Base-by-base conservation (phyloP, 1,140 invertebrate genomes). In the Lasioglossum albipes region DNA sequence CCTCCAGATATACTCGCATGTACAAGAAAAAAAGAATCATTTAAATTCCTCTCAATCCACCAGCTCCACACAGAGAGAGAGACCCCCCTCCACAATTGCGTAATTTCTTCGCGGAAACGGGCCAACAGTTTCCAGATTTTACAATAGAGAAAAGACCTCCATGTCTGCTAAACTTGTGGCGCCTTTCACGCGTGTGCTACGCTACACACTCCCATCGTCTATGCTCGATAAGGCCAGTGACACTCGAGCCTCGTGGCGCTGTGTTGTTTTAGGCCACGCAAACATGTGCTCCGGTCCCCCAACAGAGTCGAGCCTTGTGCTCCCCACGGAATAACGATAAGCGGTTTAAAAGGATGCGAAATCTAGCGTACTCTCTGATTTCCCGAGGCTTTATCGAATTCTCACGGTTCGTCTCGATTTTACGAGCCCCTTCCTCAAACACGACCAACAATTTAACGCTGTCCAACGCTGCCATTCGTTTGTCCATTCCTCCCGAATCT, bases 231-330 rank as follows among this genome's bases (percentile, higher is more conserved):
- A 80, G 84, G 74, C 82, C 82, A 73, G 45, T 59, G 74, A 81
- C 79, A 73, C 64, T 59, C 59, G 57, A 36, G 57, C 52, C 42
- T 54, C n/a, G 9, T 45, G 74, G 57, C 7, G 5, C 18, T 52
- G 81, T 87, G 85, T 88, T 87, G 76, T 87, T 88, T 85, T 79
- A 87, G 83, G 79, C 81, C 67, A 78, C 49, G 83, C 85, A 84
- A 87, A 85, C 71, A 87, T 77, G 80, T 80, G 79, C 52, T 65
- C 59, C 61, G 16, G 13, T 45, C 49, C 45, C 49, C 20, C 42
- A 57, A 76, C 75, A 68, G 31, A 57, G 16, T 27, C 18, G 20
- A 20, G 75, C 54, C 67, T 82, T 67, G 49, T 42, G 27, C 65
- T 52, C 42, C 42, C 27, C 20, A 9, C 22, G 12, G n/a, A 68